A percentile compares a stretch with the other conserved stretches of the same genome.
phyloP scores from a whole-genome alignment of 2,797 vertebrate species.

The Xenops minutus region DNA sequence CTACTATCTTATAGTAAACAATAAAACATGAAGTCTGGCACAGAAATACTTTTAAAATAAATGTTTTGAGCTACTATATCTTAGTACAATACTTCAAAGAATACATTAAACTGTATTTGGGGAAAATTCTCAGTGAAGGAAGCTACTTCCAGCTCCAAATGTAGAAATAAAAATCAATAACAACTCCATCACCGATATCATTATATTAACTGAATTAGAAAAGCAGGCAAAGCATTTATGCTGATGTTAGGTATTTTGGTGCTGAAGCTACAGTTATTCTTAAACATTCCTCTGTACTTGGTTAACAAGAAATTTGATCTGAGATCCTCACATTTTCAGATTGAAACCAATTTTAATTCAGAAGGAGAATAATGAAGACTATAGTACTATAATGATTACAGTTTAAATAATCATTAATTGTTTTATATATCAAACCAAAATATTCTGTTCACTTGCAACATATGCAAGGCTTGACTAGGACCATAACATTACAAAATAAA shows the following conservation, averaged over 20 bases:
- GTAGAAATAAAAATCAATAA: neutral
- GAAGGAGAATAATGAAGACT: neutral
- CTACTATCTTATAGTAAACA: neutral
- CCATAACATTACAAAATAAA: neutral
- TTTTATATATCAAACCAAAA: neutral
- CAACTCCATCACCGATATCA: neutral
- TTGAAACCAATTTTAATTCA: neutral
- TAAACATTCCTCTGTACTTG: neutral
- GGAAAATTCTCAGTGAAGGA: neutral
- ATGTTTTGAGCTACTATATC: neutral
- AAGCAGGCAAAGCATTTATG: neutral
- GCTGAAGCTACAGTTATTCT: neutral
- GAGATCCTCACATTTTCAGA: neutral
- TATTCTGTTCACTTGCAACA: neutral
- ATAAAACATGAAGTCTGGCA: neutral
- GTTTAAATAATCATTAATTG: neutral
- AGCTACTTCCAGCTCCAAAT: neutral
- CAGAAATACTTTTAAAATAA: neutral
- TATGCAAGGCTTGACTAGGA: neutral
- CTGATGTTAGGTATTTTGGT: neutral
- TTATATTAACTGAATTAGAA: neutral
- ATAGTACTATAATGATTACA: neutral
- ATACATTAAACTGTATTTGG: neutral
- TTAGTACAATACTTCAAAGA: neutral
- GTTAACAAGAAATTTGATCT: neutral